Evolutionary conservation across 2,113 vertebrate genomes (phyloP).

Genomic region (Pterocles orientalis): DNA sequence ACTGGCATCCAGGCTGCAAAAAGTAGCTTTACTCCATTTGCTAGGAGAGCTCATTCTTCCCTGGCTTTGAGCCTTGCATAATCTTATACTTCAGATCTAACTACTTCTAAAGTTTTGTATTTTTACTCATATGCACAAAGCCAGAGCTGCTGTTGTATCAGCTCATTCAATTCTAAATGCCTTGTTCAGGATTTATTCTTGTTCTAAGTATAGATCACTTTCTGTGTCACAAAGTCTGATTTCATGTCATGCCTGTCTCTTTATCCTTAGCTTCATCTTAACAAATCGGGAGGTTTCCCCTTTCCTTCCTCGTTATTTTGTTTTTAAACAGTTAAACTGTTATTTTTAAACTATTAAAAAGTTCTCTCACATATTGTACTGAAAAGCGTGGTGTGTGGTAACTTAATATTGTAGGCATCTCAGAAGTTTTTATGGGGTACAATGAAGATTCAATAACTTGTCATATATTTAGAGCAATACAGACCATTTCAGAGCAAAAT

Average conservation of each 20-base stretch:
- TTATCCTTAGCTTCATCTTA: background rate
- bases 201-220: background rate
- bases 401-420: background rate
- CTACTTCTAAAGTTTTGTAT: background rate
- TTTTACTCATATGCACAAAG: background rate
- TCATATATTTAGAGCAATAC: background rate
- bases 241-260: background rate
- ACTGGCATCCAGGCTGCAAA: background rate
- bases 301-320: background rate
- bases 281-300: background rate
- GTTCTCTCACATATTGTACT: background rate
- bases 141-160: background rate
- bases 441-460: background rate
- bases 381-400: background rate
- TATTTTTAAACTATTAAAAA: background rate
- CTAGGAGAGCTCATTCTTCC: background rate
- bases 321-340: background rate
- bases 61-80: background rate
- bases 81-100: background rate
- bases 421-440: background rate
- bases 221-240: background rate
- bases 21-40: background rate
- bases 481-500: background rate
- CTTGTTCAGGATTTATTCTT: background rate
- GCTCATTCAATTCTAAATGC: background rate